phyloP scores from a whole-genome alignment of 2,113 vertebrate species.

The Hippocampus comes region DNA sequence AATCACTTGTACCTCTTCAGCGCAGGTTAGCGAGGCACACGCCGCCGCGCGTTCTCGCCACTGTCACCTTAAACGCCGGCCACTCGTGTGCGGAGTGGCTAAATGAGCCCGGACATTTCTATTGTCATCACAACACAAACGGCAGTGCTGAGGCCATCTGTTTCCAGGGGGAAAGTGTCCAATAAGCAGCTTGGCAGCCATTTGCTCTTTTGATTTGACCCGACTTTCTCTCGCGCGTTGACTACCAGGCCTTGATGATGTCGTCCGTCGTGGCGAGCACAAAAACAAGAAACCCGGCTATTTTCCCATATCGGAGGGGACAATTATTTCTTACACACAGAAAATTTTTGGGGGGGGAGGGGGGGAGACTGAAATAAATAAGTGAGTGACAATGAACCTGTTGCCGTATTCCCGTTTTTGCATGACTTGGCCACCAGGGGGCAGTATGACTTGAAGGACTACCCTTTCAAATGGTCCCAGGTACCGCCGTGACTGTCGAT shows the following conservation, averaged over 20 bases:
- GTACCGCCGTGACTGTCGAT: neutral
- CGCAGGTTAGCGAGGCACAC: conserved; percentile 28
- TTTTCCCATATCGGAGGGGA: no score
- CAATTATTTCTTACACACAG: no score
- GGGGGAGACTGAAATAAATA: neutral
- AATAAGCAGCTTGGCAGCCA: conserved; percentile 50
- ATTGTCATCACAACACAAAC: conserved; percentile 50
- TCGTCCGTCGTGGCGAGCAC: neutral
- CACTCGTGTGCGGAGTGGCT: conserved; percentile 22
- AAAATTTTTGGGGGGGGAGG: no score
- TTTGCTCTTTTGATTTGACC: conserved; percentile 28
- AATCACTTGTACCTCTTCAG: conserved; percentile 52
- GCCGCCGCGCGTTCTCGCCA: neutral
- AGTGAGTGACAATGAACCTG: no score
- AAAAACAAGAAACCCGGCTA: neutral
- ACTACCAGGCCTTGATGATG: neutral
- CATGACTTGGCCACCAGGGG: no score
- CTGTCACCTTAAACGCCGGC: conserved; percentile 47
- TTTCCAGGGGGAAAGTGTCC: conserved; percentile 48
- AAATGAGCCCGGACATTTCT: conserved; percentile 44
- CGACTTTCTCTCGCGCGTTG: conserved; percentile 15
- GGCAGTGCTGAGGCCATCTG: conserved; percentile 55
- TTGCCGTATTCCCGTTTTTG: no score
- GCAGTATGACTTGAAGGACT: no score
- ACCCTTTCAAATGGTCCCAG: no score